Evolutionary conservation across 2,888 invertebrate species (phyloP), one percentile per base, ranked within the genome.

Genomic region (Harpalus rubripes): DNA sequence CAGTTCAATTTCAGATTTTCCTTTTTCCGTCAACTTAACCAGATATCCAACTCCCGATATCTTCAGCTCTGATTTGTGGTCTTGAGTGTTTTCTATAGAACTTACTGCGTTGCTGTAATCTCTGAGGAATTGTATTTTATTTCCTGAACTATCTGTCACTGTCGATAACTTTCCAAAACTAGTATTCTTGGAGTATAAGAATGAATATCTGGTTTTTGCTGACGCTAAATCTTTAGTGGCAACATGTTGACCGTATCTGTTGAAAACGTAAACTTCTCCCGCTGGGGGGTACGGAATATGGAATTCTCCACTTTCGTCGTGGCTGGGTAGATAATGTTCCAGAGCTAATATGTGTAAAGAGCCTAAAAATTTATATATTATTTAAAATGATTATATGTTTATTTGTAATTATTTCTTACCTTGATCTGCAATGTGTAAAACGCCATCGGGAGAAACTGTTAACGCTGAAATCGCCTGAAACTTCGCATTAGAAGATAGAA

Each of bases 111-210:
- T 96, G 90, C 96, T 97, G 90, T 98, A 98, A 91, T 98, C 98
- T 87, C 98, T 93, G 80, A 97, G 92, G 90, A 98, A 96, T 89
- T 97, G 96, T 88, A 99, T 96, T 92, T 97, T 97, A 90, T 98
- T 96, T 87, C 98, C 98, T 3, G 98, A 97, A 85, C 97, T 96
- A 91, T 98, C 98, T 1, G 97, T 98, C 1, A 99, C 98, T 0
- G 97, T 97, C 0, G 97, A 97, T 81, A 99, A 92, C 89, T 97
- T 97, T 0, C 99, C 98, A 88, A 98, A 98, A 90, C 97, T 98
- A 7, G 98, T 98, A 90, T 98, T 98, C 89, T 99, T 99, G 74
- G 98, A 98, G 92, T 99, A 99, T 26, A 98, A 93, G 93, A 99
- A 99, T 74, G 98, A 97, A 91, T 98, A 99, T 90, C 98, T 94